phyloP scores from a whole-genome alignment of 2,888 invertebrate genomes.

The Deladenus siricidicola region DNA sequence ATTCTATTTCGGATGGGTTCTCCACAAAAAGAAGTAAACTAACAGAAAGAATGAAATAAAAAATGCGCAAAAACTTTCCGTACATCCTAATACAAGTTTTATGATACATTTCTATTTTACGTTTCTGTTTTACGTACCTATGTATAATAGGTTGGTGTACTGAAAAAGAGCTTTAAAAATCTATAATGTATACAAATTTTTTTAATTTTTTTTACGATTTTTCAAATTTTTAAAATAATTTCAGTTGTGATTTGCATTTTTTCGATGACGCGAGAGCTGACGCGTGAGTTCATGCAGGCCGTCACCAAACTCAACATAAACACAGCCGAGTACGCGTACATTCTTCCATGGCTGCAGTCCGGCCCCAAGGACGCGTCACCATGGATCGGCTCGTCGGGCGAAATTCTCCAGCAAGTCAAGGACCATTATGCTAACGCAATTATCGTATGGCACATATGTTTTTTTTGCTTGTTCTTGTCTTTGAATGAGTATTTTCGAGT shows the following conservation, averaged over 20 bases:
- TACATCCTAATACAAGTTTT: no score
- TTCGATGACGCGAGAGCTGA: conserved; percentile 47
- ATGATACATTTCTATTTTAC: no score
- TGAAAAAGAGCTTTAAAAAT: no score
- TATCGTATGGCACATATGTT: conserved; percentile 28
- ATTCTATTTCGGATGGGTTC: no score
- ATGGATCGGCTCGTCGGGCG: conserved; percentile 46
- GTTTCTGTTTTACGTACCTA: no score
- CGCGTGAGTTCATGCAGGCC: conserved; percentile 40
- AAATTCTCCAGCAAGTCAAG: conserved; percentile 45
- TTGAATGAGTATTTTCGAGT: background rate
- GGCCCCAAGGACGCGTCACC: conserved; percentile 43
- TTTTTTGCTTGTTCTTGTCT: background rate
- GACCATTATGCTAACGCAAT: conserved; percentile 48
- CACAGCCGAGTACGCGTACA: conserved; percentile 43
- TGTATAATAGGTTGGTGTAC: no score
- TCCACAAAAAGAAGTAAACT: no score
- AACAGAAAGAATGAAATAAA: no score
- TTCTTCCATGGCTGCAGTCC: conserved; percentile 47
- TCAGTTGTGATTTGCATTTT: conserved; percentile 48
- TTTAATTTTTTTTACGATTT: no score
- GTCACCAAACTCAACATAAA: conserved; percentile 31
- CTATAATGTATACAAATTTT: no score
- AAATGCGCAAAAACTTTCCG: no score
- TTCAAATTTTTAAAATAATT: background rate